These are phyloP conservation scores for Anaspis maculata DNA, from an alignment of 2,888 invertebrate species.

Conservation along the genomic window DNA sequence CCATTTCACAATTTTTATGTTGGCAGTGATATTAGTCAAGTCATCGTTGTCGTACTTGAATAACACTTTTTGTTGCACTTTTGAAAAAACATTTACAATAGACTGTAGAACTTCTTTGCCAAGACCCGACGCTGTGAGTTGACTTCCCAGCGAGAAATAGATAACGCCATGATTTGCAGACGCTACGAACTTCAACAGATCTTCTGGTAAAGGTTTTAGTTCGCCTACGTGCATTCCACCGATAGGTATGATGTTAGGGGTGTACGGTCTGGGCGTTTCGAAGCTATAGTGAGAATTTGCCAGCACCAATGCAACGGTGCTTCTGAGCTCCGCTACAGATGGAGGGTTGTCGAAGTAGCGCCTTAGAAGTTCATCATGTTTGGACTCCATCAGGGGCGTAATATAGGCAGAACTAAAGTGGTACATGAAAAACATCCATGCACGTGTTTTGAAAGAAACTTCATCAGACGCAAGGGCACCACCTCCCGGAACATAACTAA, in stretches of 20 bases:
- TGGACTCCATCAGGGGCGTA: constrained; percentile 11
- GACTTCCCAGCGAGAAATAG: constrained; percentile 27
- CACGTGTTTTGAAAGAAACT: constrained; percentile 33
- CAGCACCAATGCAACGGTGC: constrained; percentile 26
- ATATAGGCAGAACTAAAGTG: no score
- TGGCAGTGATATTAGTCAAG: constrained; percentile 45
- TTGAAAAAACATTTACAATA: constrained; percentile 44
- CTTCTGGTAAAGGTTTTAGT: constrained; percentile 15
- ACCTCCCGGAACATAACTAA: constrained; percentile 31
- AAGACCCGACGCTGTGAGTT: constrained; percentile 20
- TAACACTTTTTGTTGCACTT: constrained; percentile 51
- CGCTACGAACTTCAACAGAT: constrained; percentile 20
- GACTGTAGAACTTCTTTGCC: constrained; percentile 15
- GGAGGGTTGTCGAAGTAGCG: constrained; percentile 26
- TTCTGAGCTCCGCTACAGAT: constrained; percentile 18
- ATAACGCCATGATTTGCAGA: constrained; percentile 23
- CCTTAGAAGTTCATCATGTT: constrained; percentile 17
- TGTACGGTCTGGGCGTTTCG: constrained; percentile 27
- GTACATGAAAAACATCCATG: no score
- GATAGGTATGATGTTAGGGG: constrained; percentile 31
- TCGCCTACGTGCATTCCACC: constrained; percentile 30
- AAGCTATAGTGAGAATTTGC: constrained; percentile 28
- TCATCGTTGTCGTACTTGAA: constrained; percentile 55
- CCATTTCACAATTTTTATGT: constrained; percentile 54
- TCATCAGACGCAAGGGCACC: constrained; percentile 24